Percentiles rank a stretch among this genome's conserved stretches.
Conservation (phyloP, 2,888 invertebrate species). For the Tenthredo notha region DNA sequence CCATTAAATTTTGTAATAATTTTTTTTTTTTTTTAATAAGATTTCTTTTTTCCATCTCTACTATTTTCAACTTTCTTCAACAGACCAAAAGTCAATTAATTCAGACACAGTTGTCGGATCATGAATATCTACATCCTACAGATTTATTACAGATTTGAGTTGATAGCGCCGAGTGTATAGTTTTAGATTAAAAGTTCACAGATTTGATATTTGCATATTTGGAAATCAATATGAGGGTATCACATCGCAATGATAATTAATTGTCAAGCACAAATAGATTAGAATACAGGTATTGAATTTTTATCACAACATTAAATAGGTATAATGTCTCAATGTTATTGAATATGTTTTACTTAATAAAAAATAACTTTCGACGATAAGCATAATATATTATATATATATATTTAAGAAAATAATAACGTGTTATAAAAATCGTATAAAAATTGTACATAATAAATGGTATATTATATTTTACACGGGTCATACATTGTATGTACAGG, state of each 20-base stretch:
- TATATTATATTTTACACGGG: conserved; percentile 46
- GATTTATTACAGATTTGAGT: background rate
- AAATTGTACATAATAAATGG: conserved; percentile 44
- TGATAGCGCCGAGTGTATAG: background rate
- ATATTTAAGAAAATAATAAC: conserved; percentile 22
- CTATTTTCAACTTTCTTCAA: background rate
- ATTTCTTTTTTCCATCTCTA: background rate
- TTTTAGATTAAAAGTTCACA: background rate
- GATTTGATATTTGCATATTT: conserved; percentile 2
- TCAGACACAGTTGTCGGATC: background rate
- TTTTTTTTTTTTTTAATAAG: background rate
- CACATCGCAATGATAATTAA: background rate
- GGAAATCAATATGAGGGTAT: background rate
- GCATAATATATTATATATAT: background rate
- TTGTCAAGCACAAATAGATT: conserved; percentile 29
- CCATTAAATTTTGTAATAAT: background rate
- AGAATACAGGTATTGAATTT: conserved; percentile 16
- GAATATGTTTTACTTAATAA: conserved; percentile 5
- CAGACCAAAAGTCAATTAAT: background rate
- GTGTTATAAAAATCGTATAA: conserved; percentile 29
- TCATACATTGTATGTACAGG: conserved; percentile 5
- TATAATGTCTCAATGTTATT: background rate
- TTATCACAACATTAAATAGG: conserved; percentile 25
- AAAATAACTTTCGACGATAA: background rate
- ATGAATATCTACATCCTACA: background rate